These are phyloP conservation scores for Gambusia yucatana DNA, from an alignment of 2,797 vertebrate genomes.

Conservation along the genomic window DNA sequence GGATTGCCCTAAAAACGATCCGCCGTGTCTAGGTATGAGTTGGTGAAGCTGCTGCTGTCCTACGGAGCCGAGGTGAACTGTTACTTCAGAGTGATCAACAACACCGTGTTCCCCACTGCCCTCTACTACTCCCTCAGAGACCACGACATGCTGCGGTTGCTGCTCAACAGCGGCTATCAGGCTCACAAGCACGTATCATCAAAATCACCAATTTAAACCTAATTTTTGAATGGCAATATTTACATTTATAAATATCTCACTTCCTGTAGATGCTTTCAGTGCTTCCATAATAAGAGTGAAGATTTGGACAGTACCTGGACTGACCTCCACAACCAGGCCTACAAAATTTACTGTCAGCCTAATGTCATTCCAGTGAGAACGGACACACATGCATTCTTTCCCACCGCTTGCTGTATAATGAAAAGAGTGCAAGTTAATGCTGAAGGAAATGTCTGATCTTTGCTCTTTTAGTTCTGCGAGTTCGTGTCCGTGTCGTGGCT, in stretches of 20 bases:
- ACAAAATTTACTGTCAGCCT: slow-evolving; percentile 49
- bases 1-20: neutral
- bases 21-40: slow-evolving; percentile 73
- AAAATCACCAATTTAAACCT: neutral
- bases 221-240: neutral
- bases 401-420: neutral
- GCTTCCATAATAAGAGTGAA: slow-evolving; percentile 81
- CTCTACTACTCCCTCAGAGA: slow-evolving; percentile 88
- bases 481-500: slow-evolving; percentile 87
- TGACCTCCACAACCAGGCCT: slow-evolving; percentile 54
- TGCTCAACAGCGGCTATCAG: slow-evolving; percentile 87
- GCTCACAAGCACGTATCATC: slow-evolving; percentile 68
- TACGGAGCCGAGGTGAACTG: slow-evolving; percentile 88
- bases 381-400: neutral
- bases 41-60: slow-evolving; percentile 84
- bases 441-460: neutral
- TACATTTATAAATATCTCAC: neutral
- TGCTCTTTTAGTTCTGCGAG: slow-evolving; percentile 84
- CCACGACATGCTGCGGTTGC: slow-evolving; percentile 84
- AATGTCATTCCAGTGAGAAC: slow-evolving; percentile 67
- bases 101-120: slow-evolving; percentile 87
- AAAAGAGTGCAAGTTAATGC: neutral
- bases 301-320: slow-evolving; percentile 48
- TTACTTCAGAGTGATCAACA: slow-evolving; percentile 85
- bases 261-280: slow-evolving; percentile 85